A percentile compares a stretch with the other conserved stretches of the same genome.
phyloP scores from a whole-genome alignment of 2,797 vertebrate genomes.

The Diplodus sargus region DNA sequence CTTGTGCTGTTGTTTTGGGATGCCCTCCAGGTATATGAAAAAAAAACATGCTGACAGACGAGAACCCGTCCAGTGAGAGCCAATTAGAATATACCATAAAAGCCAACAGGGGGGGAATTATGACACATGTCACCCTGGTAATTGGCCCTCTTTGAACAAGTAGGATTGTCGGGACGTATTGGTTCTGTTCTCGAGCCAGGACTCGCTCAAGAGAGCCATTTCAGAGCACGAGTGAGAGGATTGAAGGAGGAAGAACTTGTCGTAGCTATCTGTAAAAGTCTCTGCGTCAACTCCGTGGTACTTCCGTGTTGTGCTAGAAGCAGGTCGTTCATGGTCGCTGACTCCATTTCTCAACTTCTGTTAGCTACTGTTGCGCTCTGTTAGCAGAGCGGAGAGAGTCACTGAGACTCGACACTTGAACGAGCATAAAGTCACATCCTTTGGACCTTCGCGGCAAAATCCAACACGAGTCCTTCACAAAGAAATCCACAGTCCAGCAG shows the following conservation, averaged over 20 bases:
- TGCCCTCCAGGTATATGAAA: conserved; percentile 56
- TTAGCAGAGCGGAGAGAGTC: too few species aligned
- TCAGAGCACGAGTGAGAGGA: conserved; percentile 26
- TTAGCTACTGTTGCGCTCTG: too few species aligned
- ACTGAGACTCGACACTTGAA: too few species aligned
- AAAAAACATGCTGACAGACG: conserved; percentile 42
- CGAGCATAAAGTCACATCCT: too few species aligned
- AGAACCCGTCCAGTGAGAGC: conserved; percentile 7
- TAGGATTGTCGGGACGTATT: conserved; percentile 55
- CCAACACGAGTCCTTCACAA: too few species aligned
- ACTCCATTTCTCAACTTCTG: too few species aligned
- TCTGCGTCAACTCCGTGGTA: not conserved
- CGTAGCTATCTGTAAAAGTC: not conserved
- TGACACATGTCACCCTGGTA: conserved; percentile 47
- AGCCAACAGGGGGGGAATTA: not conserved
- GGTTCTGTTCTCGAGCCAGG: conserved; percentile 53
- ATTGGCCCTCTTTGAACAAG: conserved; percentile 47
- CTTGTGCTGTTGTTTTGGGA: conserved; percentile 38
- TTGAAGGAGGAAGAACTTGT: conserved; percentile 6
- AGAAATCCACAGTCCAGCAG: too few species aligned
- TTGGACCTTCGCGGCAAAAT: too few species aligned
- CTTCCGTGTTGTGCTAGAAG: too few species aligned
- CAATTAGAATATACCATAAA: conserved; percentile 25
- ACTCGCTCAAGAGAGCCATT: conserved; percentile 47
- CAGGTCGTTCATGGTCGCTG: too few species aligned